A percentile compares a stretch with the other conserved stretches of the same genome.
phyloP scores from a whole-genome alignment of 2,888 invertebrate species.

The Micoletzkya japonica region DNA sequence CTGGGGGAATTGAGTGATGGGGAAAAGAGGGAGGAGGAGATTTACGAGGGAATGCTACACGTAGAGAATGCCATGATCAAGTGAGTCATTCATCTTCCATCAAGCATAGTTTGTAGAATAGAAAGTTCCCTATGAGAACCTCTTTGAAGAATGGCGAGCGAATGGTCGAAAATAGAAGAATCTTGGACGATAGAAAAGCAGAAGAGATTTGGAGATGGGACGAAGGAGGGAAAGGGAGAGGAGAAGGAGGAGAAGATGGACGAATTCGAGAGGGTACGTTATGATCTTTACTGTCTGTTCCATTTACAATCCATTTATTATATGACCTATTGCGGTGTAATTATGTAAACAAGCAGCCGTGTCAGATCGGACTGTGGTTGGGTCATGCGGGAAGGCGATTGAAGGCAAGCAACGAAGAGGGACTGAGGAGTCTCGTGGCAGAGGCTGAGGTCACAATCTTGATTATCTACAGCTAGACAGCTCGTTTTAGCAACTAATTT shows the following conservation, averaged over 20 bases:
- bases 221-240: neutral
- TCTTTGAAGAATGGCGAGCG: slow-evolving; percentile 52
- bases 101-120: neutral
- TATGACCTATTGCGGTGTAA: no score
- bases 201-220: slow-evolving; percentile 22
- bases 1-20: slow-evolving; percentile 78
- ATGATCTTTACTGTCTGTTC: neutral
- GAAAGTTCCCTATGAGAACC: neutral
- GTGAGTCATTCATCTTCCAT: slow-evolving; percentile 31
- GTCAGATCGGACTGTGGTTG: slow-evolving; percentile 35
- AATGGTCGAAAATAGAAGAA: slow-evolving; percentile 54
- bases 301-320: neutral
- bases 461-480: no score
- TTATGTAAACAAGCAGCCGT: no score
- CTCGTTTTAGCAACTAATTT: neutral
- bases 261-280: no score
- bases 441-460: slow-evolving; percentile 41
- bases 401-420: slow-evolving; percentile 43
- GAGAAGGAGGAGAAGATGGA: slow-evolving; percentile 7
- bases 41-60: slow-evolving; percentile 67
- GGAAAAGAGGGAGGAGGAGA: slow-evolving; percentile 68
- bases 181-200: slow-evolving; percentile 43
- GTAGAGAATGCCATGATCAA: slow-evolving; percentile 65
- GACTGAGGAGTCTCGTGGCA: slow-evolving; percentile 36
- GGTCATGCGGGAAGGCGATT: slow-evolving; percentile 40